phyloP scores from a whole-genome alignment of 1,140 invertebrate genomes.

The Lasioglossum albipes region DNA sequence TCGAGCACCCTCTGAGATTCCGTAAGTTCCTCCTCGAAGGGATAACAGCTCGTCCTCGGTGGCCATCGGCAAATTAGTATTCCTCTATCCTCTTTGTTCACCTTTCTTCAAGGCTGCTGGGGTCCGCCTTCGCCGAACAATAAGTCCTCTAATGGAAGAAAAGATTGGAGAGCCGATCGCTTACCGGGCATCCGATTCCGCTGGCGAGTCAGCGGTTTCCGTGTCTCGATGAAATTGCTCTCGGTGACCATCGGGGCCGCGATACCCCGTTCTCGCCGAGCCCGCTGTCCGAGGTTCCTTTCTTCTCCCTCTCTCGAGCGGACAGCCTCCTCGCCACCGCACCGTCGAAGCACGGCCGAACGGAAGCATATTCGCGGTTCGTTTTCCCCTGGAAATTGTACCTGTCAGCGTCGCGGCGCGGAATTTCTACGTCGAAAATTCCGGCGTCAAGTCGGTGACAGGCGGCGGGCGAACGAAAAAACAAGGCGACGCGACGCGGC shows the following conservation, averaged over 20 bases:
- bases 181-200: background rate
- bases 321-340: background rate
- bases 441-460: background rate
- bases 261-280: too few species aligned
- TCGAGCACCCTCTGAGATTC: conserved; percentile 42
- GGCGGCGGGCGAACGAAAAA: background rate
- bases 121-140: background rate
- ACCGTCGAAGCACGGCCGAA: background rate
- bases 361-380: background rate
- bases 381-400: conserved; percentile 9
- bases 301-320: background rate
- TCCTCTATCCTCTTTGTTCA: conserved; percentile 5
- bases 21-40: conserved; percentile 41
- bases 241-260: too few species aligned
- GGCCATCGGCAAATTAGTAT: conserved; percentile 33
- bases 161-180: conserved; percentile 25
- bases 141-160: conserved; percentile 57
- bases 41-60: conserved; percentile 7
- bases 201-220: background rate
- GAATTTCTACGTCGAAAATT: conserved; percentile 21
- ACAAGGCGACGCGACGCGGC: background rate
- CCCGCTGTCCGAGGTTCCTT: too few species aligned
- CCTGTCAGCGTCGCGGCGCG: conserved; percentile 20
- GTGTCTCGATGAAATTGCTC: background rate
- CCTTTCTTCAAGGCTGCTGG: background rate